Base-by-base conservation (phyloP, 2,113 vertebrate species). In the Myiopsitta monachus region DNA sequence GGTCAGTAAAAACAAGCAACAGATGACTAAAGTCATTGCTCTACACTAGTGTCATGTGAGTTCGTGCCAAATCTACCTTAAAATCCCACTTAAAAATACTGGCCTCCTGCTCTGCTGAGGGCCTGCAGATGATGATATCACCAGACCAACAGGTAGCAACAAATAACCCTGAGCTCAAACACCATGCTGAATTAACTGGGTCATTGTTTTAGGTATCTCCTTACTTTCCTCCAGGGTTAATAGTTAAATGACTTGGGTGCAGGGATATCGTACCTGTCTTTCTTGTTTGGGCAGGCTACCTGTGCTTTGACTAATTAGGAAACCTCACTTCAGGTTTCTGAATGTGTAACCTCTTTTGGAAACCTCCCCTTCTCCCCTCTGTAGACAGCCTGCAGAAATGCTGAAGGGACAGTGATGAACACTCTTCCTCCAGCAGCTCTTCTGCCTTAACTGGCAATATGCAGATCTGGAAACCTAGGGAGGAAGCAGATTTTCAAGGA, bases 261-360 rank as follows among this genome's bases (percentile, higher is more conserved):
- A 89, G 92, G 88, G 90, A 92, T 91, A 96, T 89, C 72, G 92
- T 92, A 87, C 94, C 92, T 0, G 68, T 92, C 94, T 96, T 90
- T 97, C 95, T 97, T 94, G 96, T 95, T 94, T 73, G 76, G 90
- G 88, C 91, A 96, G 80, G 68, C 74, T 87, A 92, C 74, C 57
- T 64, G 39, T 0, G 6, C 70, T 87, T 81, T 85, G 82, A 81
- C 86, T 97, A 95, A 94, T 88, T 86, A 87, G 61, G 43, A 92
- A 96, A 86, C 30, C 69, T 92, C 88, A 83, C 59, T 95, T 88
- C 57, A 84, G 55, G 57, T 44, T 86, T 91, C 76, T 83, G 84
- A 92, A 72, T 0, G 3, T 54, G 83, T 63, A 94, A 79, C 59
- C 46, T 61, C 27, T 55, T 16, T 15, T 16, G 47, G 81, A 85